These are phyloP conservation scores for Chrysocyon brachyurus DNA, from an alignment of 2,797 vertebrate genomes.

Conservation along the genomic window DNA sequence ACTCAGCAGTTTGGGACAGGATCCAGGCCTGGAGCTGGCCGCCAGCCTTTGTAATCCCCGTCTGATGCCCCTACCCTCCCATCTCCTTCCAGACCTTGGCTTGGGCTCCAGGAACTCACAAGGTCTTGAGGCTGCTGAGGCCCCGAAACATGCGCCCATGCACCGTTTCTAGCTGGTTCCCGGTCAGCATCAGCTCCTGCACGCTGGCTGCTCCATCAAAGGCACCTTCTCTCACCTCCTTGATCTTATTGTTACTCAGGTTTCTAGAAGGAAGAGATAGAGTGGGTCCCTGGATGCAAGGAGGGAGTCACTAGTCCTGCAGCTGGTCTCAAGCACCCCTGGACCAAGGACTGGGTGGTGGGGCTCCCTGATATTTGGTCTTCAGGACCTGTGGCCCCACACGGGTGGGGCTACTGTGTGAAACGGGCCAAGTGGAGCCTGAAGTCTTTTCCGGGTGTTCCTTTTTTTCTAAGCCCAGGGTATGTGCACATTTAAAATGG, in stretches of 20 bases:
- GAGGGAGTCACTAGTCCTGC: neutral
- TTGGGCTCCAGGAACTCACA: conserved; percentile 90
- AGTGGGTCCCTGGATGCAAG: neutral
- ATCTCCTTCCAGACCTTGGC: neutral
- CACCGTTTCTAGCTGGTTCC: conserved; percentile 95
- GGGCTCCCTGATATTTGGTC: neutral
- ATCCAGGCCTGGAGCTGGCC: fast-evolving
- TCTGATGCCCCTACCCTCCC: neutral
- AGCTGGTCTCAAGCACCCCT: fast-evolving
- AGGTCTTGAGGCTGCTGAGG: conserved; percentile 94
- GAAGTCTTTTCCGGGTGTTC: neutral
- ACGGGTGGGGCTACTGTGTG: neutral
- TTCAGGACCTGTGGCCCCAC: neutral
- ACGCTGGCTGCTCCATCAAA: conserved; percentile 94
- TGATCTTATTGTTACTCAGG: conserved; percentile 97
- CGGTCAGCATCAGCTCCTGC: conserved; percentile 95
- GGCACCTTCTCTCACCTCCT: conserved; percentile 94
- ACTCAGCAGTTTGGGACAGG: neutral
- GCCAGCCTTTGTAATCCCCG: fast-evolving
- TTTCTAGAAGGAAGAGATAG: conserved; percentile 90
- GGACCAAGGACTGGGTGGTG: neutral
- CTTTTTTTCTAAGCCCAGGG: neutral
- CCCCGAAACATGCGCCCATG: conserved; percentile 96
- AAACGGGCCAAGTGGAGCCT: neutral
- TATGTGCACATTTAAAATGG: neutral